Evolutionary conservation across 1,140 invertebrate species (phyloP).

Genomic region (Nomia melanderi): DNA sequence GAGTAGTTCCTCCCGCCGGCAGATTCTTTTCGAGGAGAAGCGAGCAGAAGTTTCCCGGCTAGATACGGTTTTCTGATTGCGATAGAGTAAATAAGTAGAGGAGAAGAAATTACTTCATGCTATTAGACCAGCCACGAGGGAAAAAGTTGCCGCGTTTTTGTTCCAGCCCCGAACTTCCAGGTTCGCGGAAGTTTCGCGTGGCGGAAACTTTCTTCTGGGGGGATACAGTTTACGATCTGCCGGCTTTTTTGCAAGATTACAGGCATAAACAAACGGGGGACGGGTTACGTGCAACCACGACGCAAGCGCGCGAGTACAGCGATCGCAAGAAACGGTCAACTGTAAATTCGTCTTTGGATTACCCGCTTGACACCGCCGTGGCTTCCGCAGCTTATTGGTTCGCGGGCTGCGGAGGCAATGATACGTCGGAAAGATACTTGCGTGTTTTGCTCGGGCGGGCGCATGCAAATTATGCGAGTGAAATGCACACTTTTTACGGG

Average conservation of each 20-base stretch:
- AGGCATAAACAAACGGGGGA: constrained; percentile 14
- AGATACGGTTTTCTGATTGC: constrained; percentile 34
- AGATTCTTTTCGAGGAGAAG: background rate
- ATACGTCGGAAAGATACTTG: too few relatives aligned
- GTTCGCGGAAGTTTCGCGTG: constrained; percentile 14
- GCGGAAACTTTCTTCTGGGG: background rate
- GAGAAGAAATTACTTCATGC: constrained; percentile 35
- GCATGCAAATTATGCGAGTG: too few relatives aligned
- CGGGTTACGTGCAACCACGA: background rate
- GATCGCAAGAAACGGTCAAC: background rate
- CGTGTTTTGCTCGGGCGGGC: too few relatives aligned
- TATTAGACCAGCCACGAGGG: constrained; percentile 9
- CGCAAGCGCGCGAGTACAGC: background rate
- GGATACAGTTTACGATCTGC: constrained; percentile 23
- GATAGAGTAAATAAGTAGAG: constrained; percentile 30
- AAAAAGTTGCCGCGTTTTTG: constrained; percentile 22
- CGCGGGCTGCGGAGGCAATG: background rate
- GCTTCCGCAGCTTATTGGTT: background rate
- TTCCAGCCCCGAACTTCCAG: background rate
- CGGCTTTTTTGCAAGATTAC: constrained; percentile 25
- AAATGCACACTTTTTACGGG: too few relatives aligned
- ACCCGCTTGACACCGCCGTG: background rate
- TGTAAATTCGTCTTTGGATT: background rate
- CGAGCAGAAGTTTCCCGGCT: background rate
- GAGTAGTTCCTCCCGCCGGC: background rate